Conservation (phyloP, 2,888 invertebrate genomes). For the Sarcophaga subvicina region DNA sequence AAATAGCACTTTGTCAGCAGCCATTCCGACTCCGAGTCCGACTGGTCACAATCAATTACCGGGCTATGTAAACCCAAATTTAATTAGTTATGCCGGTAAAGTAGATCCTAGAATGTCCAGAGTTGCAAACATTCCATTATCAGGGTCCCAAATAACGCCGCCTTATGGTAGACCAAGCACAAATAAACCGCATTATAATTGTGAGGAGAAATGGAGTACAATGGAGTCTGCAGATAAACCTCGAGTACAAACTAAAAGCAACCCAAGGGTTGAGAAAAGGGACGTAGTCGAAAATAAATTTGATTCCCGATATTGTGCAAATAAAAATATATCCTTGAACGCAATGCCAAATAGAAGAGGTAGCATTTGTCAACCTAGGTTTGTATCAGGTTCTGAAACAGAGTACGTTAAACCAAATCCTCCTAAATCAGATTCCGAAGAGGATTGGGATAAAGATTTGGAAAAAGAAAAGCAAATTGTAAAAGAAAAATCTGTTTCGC, state of each 20-base stretch:
- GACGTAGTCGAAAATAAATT: conserved; percentile 24
- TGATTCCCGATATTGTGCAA: background rate
- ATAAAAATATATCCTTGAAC: background rate
- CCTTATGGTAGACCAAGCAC: conserved; percentile 23
- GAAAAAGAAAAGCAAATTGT: background rate
- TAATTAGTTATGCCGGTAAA: conserved; percentile 4
- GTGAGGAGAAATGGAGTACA: conserved; percentile 66
- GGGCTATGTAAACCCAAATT: background rate
- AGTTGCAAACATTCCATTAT: background rate
- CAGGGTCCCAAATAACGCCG: background rate
- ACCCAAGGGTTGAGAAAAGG: conserved; percentile 8
- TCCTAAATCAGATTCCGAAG: background rate
- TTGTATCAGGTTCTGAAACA: background rate
- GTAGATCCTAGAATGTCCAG: conserved; percentile 47
- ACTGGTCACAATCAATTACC: conserved; percentile 3
- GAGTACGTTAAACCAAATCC: background rate
- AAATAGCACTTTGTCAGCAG: conserved; percentile 21
- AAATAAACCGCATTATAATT: conserved; percentile 31
- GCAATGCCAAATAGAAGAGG: background rate
- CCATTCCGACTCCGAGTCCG: conserved; percentile 2
- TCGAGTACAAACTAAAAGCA: background rate
- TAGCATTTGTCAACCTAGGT: conserved; percentile 2
- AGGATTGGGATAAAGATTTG: background rate
- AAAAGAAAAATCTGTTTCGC: background rate
- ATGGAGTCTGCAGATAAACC: conserved; percentile 43